Evolutionary conservation across 2,113 vertebrate genomes (phyloP).

Genomic region (Origma solitaria): DNA sequence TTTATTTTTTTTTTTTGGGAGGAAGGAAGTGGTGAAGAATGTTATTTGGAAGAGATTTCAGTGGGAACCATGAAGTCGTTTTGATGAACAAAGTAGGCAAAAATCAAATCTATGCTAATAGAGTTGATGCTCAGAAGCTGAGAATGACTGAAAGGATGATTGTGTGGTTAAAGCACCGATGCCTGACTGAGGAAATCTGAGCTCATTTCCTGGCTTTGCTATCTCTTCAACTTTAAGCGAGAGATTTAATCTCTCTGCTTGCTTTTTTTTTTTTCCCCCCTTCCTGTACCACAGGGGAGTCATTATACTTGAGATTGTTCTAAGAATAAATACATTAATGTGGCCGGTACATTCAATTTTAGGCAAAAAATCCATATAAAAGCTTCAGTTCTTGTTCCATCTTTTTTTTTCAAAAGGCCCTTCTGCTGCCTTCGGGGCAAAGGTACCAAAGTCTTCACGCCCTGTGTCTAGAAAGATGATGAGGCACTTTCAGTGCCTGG

Average conservation of each 20-base stretch:
- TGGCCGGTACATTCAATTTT: background rate
- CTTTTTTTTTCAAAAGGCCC: background rate
- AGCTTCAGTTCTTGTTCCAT: background rate
- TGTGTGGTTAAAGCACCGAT: background rate
- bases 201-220: slow-evolving; percentile 24
- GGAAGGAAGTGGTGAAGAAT: background rate
- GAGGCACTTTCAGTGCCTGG: background rate
- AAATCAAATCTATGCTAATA: background rate
- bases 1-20: background rate
- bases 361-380: background rate
- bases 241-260: background rate
- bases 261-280: background rate
- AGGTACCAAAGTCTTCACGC: accelerated
- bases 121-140: background rate
- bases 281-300: background rate
- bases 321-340: slow-evolving; percentile 11
- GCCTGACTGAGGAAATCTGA: slow-evolving; percentile 23
- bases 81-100: background rate
- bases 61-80: background rate
- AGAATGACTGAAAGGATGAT: background rate
- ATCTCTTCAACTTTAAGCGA: background rate
- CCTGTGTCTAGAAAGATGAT: background rate
- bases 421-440: background rate
- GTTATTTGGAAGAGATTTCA: background rate
- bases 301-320: background rate